Evolutionary conservation across 2,888 invertebrate species (phyloP), one percentile per base, ranked within the genome.

Genomic region (Spisula solida): DNA sequence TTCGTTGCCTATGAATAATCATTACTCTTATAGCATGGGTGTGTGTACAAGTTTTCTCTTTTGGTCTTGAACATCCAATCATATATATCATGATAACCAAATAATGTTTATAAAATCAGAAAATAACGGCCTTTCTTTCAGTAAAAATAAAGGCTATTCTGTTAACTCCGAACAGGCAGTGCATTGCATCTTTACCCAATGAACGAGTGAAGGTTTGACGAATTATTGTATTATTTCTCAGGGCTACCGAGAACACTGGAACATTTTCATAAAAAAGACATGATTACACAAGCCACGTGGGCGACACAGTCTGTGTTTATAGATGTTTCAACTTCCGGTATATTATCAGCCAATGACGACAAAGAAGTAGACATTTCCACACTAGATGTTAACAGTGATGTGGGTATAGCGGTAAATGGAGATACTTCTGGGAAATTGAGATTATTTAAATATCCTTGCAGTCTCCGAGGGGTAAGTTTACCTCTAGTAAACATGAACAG

Each of bases 391-490:
- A 88, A 83, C 60, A 92, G 93, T 81, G 90, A 83, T 4, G 84
- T 86, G 29, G 92, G 88, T n/a, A 90, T 96, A 29, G 93, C 95
- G 56, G 95, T 93, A 6, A 94, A 95, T 93, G 96, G 95, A 41
- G 95, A 95, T 88, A 94, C 90, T 31, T 89, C 88, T 2, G 96
- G 96, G 8, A 90, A 93, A 66, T 84, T 96, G 41, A 94, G 94
- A 82, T 91, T 96, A 25, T 96, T 95, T 88, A 87, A 94, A 66
- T 95, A 95, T 90, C 96, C 96, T 0, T 95, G 95, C 83, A 91
- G 88, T 48, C 92, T 93, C 81, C 91, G 93, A 51, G 95, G 94
- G 90, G 96, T 96, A 92, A 90, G 95, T 91, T 25, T 56, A n/a
- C n/a, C n/a, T n/a, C n/a, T n/a, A n/a, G n/a, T n/a, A n/a, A n/a